phyloP scores from a whole-genome alignment of 2,113 vertebrate genomes.

The Willisornis vidua region DNA sequence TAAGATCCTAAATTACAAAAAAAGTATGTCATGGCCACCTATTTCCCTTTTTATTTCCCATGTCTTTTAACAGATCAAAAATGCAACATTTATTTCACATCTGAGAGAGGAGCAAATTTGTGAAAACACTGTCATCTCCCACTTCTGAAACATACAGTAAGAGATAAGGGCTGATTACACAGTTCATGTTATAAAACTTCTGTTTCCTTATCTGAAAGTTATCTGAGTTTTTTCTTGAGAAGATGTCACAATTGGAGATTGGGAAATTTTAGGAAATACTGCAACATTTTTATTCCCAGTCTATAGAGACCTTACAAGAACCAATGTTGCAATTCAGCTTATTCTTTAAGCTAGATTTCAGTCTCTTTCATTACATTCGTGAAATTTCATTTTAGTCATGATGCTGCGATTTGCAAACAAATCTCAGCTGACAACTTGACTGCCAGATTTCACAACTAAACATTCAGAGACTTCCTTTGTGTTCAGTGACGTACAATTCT shows the following conservation, averaged over 20 bases:
- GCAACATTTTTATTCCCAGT: not conserved
- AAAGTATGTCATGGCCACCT: not conserved
- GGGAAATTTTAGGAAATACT: not conserved
- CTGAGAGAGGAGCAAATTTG: not conserved
- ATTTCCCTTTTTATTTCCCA: not conserved
- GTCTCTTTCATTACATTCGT: not conserved
- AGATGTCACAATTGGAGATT: not conserved
- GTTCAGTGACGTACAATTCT: accelerated
- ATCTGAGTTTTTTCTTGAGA: not conserved
- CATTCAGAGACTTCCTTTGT: not conserved
- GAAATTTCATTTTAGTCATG: not conserved
- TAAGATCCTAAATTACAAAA: not conserved
- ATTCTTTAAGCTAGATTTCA: not conserved
- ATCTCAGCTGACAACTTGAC: not conserved
- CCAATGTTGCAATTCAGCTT: not conserved
- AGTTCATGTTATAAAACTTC: not conserved
- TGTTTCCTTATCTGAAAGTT: not conserved
- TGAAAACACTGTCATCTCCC: not conserved
- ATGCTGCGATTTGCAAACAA: not conserved
- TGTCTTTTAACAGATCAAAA: not conserved
- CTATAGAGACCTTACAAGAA: not conserved
- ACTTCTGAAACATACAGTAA: not conserved
- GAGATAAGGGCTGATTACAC: not conserved
- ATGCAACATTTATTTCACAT: not conserved
- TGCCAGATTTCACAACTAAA: not conserved